Percentiles rank a stretch among this genome's conserved stretches.
These are phyloP conservation scores for Dendrolimus houi DNA, from an alignment of 2,888 invertebrate genomes.

Conservation along the genomic window DNA sequence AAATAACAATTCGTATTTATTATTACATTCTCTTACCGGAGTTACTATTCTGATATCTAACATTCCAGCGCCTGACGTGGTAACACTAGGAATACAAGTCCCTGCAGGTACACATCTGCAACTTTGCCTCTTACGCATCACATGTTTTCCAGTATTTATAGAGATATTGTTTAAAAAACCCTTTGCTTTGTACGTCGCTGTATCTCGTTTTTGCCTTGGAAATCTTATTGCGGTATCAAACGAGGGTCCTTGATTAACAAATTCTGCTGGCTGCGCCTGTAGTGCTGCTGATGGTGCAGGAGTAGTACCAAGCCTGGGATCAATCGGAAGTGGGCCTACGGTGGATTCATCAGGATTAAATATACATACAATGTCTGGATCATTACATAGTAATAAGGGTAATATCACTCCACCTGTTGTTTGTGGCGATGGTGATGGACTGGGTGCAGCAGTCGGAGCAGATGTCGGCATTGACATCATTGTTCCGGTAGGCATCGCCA, in stretches of 20 bases:
- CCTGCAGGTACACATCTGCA: conserved; percentile 57
- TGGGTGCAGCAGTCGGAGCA: conserved; percentile 14
- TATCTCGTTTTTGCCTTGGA: conserved; percentile 50
- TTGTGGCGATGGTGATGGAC: conserved; percentile 12
- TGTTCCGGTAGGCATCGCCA: conserved; percentile 10
- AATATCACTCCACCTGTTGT: conserved; percentile 44
- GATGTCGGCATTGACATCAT: conserved; percentile 6
- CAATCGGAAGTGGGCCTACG: conserved; percentile 60
- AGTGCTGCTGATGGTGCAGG: conserved; percentile 42
- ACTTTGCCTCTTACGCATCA: conserved; percentile 52
- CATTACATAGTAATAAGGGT: conserved; percentile 56
- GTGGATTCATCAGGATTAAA: conserved; percentile 60
- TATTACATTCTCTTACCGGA: conserved; percentile 51
- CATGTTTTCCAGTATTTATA: conserved; percentile 22
- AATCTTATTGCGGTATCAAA: conserved; percentile 53
- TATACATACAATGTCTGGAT: conserved; percentile 60
- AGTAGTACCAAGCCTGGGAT: conserved; percentile 66
- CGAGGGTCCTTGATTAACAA: conserved; percentile 43
- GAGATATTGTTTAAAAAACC: conserved; percentile 16
- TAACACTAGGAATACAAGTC: conserved; percentile 36
- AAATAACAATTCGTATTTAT: conserved; percentile 2
- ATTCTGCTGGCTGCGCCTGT: conserved; percentile 44
- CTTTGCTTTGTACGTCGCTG: conserved; percentile 12
- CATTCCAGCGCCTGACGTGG: conserved; percentile 69
- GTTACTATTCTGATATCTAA: conserved; percentile 79